Conservation (phyloP, 1,140 invertebrate genomes). For the Anastatus disparis region DNA sequence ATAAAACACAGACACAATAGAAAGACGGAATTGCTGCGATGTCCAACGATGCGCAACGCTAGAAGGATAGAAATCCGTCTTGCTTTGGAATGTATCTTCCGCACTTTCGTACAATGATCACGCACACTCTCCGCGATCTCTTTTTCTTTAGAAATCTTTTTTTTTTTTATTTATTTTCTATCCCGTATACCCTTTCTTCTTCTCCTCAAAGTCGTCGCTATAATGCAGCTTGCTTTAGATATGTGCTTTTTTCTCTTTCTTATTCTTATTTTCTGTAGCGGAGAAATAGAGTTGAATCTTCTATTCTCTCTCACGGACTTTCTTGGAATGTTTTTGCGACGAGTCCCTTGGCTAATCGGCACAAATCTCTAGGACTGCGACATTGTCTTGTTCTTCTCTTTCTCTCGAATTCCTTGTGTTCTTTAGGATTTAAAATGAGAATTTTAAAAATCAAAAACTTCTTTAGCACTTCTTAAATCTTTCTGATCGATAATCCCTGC, state of each 20-base stretch:
- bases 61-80: too few species aligned
- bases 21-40: too few species aligned
- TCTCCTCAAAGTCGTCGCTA: too few species aligned
- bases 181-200: too few species aligned
- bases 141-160: too few species aligned
- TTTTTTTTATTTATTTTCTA: too few species aligned
- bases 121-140: constrained; percentile 26
- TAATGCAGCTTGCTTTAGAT: constrained; percentile 24
- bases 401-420: background rate
- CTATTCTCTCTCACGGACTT: background rate
- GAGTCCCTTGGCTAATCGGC: background rate
- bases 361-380: background rate
- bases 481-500: background rate
- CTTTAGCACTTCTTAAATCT: background rate
- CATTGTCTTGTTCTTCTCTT: too few species aligned
- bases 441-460: background rate
- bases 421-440: background rate
- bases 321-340: background rate
- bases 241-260: background rate
- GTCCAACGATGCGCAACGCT: background rate
- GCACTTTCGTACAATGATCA: constrained; percentile 44
- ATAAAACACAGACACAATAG: too few species aligned
- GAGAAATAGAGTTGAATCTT: background rate
- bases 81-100: constrained; percentile 30
- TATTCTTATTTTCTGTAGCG: background rate